Evolutionary conservation across 1,140 invertebrate species (phyloP), one percentile per base, ranked within the genome.

Genomic region (Epicauta chinensis): DNA sequence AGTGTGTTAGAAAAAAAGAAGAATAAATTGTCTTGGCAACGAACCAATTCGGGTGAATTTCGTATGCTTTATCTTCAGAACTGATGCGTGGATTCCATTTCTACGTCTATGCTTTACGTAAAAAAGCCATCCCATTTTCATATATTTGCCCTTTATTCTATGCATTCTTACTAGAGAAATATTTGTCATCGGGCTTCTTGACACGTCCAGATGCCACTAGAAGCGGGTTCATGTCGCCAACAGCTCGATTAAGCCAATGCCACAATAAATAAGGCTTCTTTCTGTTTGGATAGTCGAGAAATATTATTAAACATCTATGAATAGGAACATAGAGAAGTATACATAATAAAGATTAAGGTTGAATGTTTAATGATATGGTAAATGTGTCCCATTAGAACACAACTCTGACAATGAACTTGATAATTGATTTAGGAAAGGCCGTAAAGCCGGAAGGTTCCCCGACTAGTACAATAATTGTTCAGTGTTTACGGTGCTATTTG

Each of bases 121-220:
- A 65, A 63, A 65, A 65, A 63, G 59, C 63, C 59, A 61, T 65
- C 57, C 61, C 53, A 65, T 63, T 65, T 63, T 65, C 61, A 63
- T 65, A 65, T 61, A 65, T 65, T 63, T 61, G 55, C 57, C 63
- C 61, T 63, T 61, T 63, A 61, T 62, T 64, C 60, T 60, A 64
- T 62, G 62, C 61, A 62, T 62, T 62, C 58, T 58, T 56, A 57
- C 52, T 44, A 53, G 54, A 46, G 54, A 51, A 56, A 56, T 62
- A 64, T 64, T 64, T 64, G 60, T 62, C 59, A 59, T 62, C 44
- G 53, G 46, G 15, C 50, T 41, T 44, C 9, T 29, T 30, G 23
- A n/a, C 11, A 4, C 29, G 44, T 31, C 39, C 40, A 17, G 15
- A 31, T 16, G 11, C 14, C 36, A 30, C 32, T 7, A n/a, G n/a